These are phyloP conservation scores for Nemoura dubitans DNA, from an alignment of 2,888 invertebrate genomes.

Conservation along the genomic window DNA sequence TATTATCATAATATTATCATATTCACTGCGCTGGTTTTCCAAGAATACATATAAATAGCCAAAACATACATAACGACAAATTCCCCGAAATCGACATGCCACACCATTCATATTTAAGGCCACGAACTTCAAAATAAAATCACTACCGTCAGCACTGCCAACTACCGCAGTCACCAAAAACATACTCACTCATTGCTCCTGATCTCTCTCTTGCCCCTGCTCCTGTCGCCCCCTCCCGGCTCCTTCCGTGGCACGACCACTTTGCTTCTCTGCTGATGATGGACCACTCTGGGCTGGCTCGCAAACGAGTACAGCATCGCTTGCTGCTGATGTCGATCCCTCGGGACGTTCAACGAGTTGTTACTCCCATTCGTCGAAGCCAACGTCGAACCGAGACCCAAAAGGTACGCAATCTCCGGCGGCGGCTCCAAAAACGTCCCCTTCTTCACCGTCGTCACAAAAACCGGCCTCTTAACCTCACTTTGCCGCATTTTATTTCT, in stretches of 20 bases:
- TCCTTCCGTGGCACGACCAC: background rate
- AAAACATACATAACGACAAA: too few species aligned
- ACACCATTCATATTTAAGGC: too few species aligned
- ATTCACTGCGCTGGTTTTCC: too few species aligned
- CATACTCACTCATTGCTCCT: constrained; percentile 19
- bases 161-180: too few species aligned
- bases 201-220: constrained; percentile 17
- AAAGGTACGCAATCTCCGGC: constrained; percentile 72
- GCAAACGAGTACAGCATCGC: constrained; percentile 56
- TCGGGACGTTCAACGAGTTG: constrained; percentile 54
- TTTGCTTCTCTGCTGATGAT: constrained; percentile 47
- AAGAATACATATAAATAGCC: too few species aligned
- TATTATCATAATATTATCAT: too few species aligned
- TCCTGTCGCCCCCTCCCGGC: background rate
- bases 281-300: constrained; percentile 56
- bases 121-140: too few species aligned
- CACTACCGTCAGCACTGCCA: too few species aligned
- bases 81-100: too few species aligned
- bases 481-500: constrained; percentile 39
- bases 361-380: constrained; percentile 59
- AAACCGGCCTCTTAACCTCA: constrained; percentile 60
- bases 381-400: constrained; percentile 63
- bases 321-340: constrained; percentile 49
- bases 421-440: constrained; percentile 84
- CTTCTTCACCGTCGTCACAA: constrained; percentile 82